Evolutionary conservation across 1,140 invertebrate genomes (phyloP), one percentile per base, ranked within the genome.

Genomic region (Gryon sp.): DNA sequence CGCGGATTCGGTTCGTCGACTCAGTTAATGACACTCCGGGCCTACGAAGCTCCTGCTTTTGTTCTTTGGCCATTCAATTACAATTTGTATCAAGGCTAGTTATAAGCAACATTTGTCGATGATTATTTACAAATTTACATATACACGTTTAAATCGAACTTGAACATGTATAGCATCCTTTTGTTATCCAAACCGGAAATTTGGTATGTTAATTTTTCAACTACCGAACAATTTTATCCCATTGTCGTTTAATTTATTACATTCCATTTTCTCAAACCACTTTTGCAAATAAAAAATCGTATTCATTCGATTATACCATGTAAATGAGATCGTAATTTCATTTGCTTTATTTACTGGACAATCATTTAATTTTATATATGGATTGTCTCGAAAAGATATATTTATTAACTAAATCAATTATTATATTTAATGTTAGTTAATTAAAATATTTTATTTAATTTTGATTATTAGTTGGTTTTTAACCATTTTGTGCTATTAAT

Each of bases 71-170:
- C 32, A 60, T 72, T 77, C 75, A 77, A 77, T 77, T 77, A 66
- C 57, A 66, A 77, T 72, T 72, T 66, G 75, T 66, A 77, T 65
- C 53, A 72, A 68, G 66, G 46, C 75, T 66, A 52, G 59, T 62
- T 65, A 69, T 76, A 76, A 70, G 63, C 59, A 70, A 76, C 74
- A 65, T 76, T 76, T 65, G 66, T 70, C 59, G 74, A 65, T 57
- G 38, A 65, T 76, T 69, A 69, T 69, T 76, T 69, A 26, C 45
- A 52, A 57, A 65, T 62, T 65, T 69, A 59, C 73, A 62, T 62
- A 40, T 40, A 76, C 53, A 74, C 28, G 30, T 63, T 55, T 43
- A 48, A n/a, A 48, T 57, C 52, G 43, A 59, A 59, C 43, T 55
- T 62, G 38, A 38, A 36, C 66, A 62, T 46, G 46, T 36, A 14